Percentiles rank a stretch among this genome's conserved stretches.
Conservation (phyloP, 1,140 invertebrate species). For the Orchesella cincta region DNA sequence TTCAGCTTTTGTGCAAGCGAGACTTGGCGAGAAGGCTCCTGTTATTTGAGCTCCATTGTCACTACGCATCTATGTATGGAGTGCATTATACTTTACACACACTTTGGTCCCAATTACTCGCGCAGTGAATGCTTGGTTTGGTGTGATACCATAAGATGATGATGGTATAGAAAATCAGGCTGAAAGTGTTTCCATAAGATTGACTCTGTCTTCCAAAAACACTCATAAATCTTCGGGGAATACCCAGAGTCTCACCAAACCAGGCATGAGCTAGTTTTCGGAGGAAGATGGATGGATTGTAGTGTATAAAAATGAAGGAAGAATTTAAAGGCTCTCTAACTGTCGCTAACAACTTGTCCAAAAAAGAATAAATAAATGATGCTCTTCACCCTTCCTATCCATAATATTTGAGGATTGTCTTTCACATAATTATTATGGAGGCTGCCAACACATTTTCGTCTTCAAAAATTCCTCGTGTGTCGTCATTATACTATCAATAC, state of each 20-base stretch:
- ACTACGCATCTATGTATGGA: constrained; percentile 45
- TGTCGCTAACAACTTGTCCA: constrained; percentile 21
- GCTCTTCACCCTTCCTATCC: constrained; percentile 13
- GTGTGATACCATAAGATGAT: background rate
- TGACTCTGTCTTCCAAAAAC: constrained; percentile 13
- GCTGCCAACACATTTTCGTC: background rate
- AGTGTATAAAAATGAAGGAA: too few species aligned
- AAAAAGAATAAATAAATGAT: constrained; percentile 24
- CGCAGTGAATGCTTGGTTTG: constrained; percentile 34
- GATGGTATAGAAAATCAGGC: constrained; percentile 1
- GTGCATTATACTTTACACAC: constrained; percentile 37
- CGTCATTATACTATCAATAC: too few species aligned
- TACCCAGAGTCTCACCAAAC: background rate
- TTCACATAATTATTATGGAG: constrained; percentile 20
- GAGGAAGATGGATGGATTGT: too few species aligned
- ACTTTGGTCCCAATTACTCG: constrained; percentile 45
- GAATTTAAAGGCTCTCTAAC: too few species aligned
- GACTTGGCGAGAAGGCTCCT: too few species aligned
- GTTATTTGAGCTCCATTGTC: constrained; percentile 48
- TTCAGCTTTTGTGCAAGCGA: too few species aligned
- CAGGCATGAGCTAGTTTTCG: background rate
- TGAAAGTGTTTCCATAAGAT: constrained; percentile 24
- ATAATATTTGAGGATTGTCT: background rate
- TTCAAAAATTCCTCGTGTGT: too few species aligned
- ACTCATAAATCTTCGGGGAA: constrained; percentile 12